Base-by-base conservation (phyloP, 2,113 vertebrate genomes). In the Micronycteris hirsuta region DNA sequence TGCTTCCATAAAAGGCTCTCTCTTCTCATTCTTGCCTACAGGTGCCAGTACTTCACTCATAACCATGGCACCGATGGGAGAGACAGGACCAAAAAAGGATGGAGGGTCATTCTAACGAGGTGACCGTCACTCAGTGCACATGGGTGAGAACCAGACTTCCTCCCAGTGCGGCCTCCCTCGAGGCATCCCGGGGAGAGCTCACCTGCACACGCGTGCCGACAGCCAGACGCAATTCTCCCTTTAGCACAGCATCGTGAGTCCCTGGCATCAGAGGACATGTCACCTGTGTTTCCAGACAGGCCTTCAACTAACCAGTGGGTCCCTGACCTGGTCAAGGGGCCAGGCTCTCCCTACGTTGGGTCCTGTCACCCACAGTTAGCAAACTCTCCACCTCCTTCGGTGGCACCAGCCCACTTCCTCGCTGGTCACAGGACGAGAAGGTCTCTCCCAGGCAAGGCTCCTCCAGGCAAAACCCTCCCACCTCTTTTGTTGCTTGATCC, bases 1-100 rank as follows among this genome's bases (percentile, higher is more conserved):
- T 78, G 85, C 36, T 96, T 96, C 93, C 61, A 96, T 91, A 95
- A 95, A 97, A 97, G 93, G 73, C 65, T 95, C 36, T 86, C 84
- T 94, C 81, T 95, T 83, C 26, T 95, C 70, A 26, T 89, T 97
- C 38, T 86, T 89, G 52, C 93, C 95, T 97, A 97, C 96, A 97
- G 96, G 93, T 95, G 88, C 74, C 89, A 76, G 82, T 4, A 82
- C n/a, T 83, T 87, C 33, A 19, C 85, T 84, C 20, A 17, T 4
- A 22, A 13, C 65, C 24, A 96, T 22, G 73, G 91, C 17, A 83
- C n/a, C 5, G 65, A 6, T 11, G 7, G 71, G 43, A 80, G 13
- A 54, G 17, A 36, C 47, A 33, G 58, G 41, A 36, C 49, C 33
- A 52, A 76, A 70, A 56, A 45, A 41, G 31, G 54, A 86, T 14